phyloP scores from a whole-genome alignment of 1,140 invertebrate genomes.

The Zaprionus tsacasi region DNA sequence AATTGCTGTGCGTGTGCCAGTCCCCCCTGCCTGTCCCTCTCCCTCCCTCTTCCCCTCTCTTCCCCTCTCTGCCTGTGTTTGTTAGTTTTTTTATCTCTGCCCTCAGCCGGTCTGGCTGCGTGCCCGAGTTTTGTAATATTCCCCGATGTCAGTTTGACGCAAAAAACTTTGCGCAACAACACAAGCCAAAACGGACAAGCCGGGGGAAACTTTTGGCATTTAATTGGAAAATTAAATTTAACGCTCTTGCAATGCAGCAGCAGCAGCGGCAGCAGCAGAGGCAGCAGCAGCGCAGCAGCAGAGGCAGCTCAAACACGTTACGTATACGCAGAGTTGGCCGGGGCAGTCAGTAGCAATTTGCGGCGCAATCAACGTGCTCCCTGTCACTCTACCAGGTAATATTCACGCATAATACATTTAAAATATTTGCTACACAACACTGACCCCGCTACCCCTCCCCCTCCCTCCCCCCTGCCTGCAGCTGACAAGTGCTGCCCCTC shows the following conservation, averaged over 20 bases:
- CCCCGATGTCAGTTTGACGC: slow-evolving; percentile 76
- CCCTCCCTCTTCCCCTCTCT: background rate
- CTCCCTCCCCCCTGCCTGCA: background rate
- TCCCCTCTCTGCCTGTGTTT: slow-evolving; percentile 1
- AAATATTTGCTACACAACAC: slow-evolving; percentile 60
- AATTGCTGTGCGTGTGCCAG: slow-evolving; percentile 40
- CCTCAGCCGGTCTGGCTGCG: slow-evolving; percentile 36
- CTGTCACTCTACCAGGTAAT: slow-evolving; percentile 53
- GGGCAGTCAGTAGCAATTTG: slow-evolving; percentile 46
- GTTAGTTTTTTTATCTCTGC: slow-evolving; percentile 46
- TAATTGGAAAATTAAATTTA: slow-evolving; percentile 81
- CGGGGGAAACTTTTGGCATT: slow-evolving; percentile 48
- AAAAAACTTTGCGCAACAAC: slow-evolving; percentile 43
- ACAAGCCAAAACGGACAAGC: slow-evolving; percentile 22
- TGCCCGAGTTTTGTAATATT: slow-evolving; percentile 71
- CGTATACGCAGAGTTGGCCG: slow-evolving; percentile 41
- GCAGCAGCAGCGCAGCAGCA: background rate
- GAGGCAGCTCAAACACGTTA: background rate
- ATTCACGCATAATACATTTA: slow-evolving; percentile 63
- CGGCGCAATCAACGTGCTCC: slow-evolving; percentile 49
- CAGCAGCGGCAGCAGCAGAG: slow-evolving; percentile 3
- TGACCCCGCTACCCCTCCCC: background rate
- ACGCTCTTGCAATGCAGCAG: slow-evolving; percentile 57
- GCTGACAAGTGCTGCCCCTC: background rate
- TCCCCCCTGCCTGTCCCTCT: background rate